Base-by-base conservation (phyloP, 2,797 vertebrate genomes). In the Oryzias dopingdopingensis region DNA sequence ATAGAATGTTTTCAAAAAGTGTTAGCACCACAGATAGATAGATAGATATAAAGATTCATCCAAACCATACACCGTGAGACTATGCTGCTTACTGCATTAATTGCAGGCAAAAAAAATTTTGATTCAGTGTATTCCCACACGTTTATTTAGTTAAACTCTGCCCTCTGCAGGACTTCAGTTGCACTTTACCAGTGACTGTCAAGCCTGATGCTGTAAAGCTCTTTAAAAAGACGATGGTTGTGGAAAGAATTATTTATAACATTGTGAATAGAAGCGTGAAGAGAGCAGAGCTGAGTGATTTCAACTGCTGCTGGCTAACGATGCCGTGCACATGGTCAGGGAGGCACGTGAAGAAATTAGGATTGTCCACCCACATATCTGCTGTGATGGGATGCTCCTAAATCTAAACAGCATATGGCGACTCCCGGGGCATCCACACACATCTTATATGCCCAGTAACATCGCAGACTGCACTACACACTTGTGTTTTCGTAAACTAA, bases 141-240 rank as follows among this genome's bases (percentile, higher is more conserved):
- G 41, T 82, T 83, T 86, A 81, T 62, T 80, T 76, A 86, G 91
- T 81, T 85, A 88, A 91, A 91, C 86, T 89, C 90, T 93, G 92
- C 92, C 92, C 91, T 90, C 92, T 93, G 84, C 89, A 92, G 92
- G 91, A 77, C 58, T 65, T 63, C 20, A 46, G 62, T 50, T 52
- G 87, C 70, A 89, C 79, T 77, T 54, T 54, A 42, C 66, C 51
- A 50, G 64, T 70, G 65, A 47, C 52, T 40, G 20, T 68, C 48
- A 0, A 46, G 45, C 42, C 49, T 53, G 64, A 24, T 48, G 20
- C 45, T 67, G 41, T 62, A 16, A 16, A 65, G 55, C 42, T 37
- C 26, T 26, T 20, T 29, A 46, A 47, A 53, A 62, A 51, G 49
- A 58, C 51, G 52, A 72, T 57, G 76, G 71, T 52, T 56, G 61